Evolutionary conservation across 1,140 invertebrate genomes (phyloP).

Genomic region (Solen grandis): DNA sequence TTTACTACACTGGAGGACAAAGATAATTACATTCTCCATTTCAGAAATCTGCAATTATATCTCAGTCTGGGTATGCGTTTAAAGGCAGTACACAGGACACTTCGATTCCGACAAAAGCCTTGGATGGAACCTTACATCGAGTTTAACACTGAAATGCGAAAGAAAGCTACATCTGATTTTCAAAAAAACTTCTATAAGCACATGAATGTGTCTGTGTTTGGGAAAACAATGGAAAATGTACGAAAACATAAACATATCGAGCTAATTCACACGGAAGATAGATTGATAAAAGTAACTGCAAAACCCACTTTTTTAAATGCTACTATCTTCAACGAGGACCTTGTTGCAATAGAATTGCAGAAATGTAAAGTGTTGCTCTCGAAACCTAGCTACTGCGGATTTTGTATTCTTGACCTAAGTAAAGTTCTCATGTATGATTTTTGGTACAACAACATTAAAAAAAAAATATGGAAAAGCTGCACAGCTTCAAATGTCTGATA

Average conservation of each 20-base stretch:
- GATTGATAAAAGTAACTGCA: slow-evolving; percentile 64
- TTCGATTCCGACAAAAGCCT: slow-evolving; percentile 49
- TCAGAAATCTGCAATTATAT: slow-evolving; percentile 32
- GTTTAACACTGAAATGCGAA: slow-evolving; percentile 69
- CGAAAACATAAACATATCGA: slow-evolving; percentile 25
- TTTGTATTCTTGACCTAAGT: slow-evolving; percentile 54
- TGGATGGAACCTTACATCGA: slow-evolving; percentile 60
- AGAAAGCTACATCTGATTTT: slow-evolving; percentile 77
- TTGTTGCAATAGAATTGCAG: slow-evolving; percentile 55
- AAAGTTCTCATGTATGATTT: slow-evolving; percentile 70
- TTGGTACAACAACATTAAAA: slow-evolving; percentile 67
- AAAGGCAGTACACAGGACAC: slow-evolving; percentile 33
- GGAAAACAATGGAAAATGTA: slow-evolving; percentile 18
- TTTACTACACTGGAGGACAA: slow-evolving; percentile 58
- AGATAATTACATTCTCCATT: slow-evolving; percentile 57
- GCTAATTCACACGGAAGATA: slow-evolving; percentile 28
- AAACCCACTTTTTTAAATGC: slow-evolving; percentile 75
- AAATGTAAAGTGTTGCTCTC: slow-evolving; percentile 58
- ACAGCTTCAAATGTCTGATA: slow-evolving; percentile 77
- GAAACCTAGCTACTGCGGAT: slow-evolving; percentile 66
- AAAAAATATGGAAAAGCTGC: slow-evolving; percentile 66
- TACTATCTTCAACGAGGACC: slow-evolving; percentile 73
- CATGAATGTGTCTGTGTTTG: slow-evolving; percentile 80
- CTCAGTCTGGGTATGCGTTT: slow-evolving; percentile 38
- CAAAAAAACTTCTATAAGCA: slow-evolving; percentile 82